Evolutionary conservation across 2,797 vertebrate species (phyloP).

Genomic region (Acestrorhynchus altus): DNA sequence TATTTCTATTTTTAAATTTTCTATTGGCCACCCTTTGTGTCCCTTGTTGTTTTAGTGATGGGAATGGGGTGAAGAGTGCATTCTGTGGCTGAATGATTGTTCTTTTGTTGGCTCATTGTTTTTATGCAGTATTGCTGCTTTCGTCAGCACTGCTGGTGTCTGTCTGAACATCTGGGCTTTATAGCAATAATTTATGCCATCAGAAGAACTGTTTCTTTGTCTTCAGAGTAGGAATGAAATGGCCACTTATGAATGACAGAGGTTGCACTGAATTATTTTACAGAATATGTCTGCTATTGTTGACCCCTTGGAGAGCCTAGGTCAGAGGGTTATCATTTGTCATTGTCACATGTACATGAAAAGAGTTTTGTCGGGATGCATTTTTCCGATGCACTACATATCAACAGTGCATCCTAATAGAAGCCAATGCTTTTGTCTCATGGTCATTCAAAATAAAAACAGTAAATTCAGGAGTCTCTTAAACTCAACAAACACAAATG

Average conservation of each 20-base stretch:
- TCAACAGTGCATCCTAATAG: too few species aligned
- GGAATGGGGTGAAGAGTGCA: not conserved
- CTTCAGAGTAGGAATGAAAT: not conserved
- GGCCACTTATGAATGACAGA: not conserved
- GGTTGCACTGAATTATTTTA: not conserved
- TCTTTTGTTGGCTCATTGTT: slow-evolving; percentile 7
- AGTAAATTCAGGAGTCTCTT: too few species aligned
- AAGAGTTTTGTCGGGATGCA: too few species aligned
- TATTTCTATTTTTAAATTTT: not conserved
- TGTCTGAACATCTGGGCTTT: not conserved
- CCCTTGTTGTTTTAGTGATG: not conserved
- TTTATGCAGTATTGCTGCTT: not conserved
- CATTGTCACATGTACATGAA: not conserved
- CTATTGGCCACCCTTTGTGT: not conserved
- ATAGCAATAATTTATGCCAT: slow-evolving; percentile 12
- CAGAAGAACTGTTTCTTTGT: not conserved
- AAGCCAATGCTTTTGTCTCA: too few species aligned
- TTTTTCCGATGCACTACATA: too few species aligned
- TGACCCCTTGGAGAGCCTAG: not conserved
- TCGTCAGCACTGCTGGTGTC: slow-evolving; percentile 8
- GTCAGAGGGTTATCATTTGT: not conserved
- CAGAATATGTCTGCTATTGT: not conserved
- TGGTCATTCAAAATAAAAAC: too few species aligned
- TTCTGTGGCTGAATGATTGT: slow-evolving; percentile 19
- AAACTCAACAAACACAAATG: too few species aligned